These are phyloP conservation scores for Spilarctia lutea DNA, from an alignment of 2,888 invertebrate genomes.

Conservation along the genomic window DNA sequence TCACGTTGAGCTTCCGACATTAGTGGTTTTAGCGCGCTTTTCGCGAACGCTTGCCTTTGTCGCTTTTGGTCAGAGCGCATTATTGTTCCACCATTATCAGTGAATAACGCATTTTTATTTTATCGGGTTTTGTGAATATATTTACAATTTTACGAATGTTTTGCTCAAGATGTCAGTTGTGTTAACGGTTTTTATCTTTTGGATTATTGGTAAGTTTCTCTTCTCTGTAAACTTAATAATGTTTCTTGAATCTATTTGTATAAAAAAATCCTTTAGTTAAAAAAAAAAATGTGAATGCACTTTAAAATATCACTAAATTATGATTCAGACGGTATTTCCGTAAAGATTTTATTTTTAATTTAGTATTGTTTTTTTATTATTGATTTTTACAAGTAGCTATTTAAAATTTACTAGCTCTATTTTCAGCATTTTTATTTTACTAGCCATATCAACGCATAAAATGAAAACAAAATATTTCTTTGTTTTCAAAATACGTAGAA, in stretches of 20 bases:
- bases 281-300: not conserved
- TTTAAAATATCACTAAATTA: not conserved
- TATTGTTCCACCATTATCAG: constrained; percentile 22
- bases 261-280: not conserved
- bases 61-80: constrained; percentile 30
- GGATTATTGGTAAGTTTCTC: constrained; percentile 62
- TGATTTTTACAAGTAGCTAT: no score
- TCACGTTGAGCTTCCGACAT: constrained; percentile 56
- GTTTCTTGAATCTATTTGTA: not conserved
- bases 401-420: no score
- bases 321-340: not conserved
- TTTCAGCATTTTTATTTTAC: not conserved
- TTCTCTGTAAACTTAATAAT: not conserved
- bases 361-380: not conserved
- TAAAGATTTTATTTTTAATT: not conserved
- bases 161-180: constrained; percentile 64
- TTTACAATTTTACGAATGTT: constrained; percentile 55
- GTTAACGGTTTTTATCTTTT: constrained; percentile 57
- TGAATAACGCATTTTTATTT: constrained; percentile 6
- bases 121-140: constrained; percentile 7
- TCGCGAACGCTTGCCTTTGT: constrained; percentile 67
- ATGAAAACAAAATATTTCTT: not conserved
- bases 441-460: not conserved
- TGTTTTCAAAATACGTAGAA: not conserved
- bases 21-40: constrained; percentile 77